Conservation (phyloP, 2,888 invertebrate genomes). For the Troglohyphantes excavatus region DNA sequence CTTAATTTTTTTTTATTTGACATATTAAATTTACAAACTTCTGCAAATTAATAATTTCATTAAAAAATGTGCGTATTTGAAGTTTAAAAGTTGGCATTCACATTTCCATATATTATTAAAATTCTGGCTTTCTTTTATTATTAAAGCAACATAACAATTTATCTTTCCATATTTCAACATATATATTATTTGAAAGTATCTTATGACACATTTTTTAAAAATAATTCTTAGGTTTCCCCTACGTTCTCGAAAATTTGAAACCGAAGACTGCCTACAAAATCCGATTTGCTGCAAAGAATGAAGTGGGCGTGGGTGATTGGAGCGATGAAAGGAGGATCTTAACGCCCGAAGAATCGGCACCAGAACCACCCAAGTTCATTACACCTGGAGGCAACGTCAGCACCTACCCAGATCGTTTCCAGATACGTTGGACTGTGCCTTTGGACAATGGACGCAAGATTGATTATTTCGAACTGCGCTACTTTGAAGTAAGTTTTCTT, state of each 20-base stretch:
- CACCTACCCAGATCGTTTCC: conserved; percentile 83
- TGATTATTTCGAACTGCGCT: conserved; percentile 90
- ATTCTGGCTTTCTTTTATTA: no score
- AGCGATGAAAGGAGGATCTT: conserved; percentile 86
- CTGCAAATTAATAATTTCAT: no score
- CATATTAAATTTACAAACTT: no score
- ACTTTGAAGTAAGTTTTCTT: conserved; percentile 92
- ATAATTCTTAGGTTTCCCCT: conserved; percentile 86
- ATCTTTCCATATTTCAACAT: no score
- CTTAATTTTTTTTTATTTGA: no score
- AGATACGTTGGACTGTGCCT: conserved; percentile 92
- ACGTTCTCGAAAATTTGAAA: conserved; percentile 90
- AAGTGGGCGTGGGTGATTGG: conserved; percentile 91
- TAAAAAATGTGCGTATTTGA: no score
- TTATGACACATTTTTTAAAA: no score
- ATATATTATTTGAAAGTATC: no score
- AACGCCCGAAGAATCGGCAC: conserved; percentile 90
- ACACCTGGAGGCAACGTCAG: conserved; percentile 80
- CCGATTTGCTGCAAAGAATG: conserved; percentile 92
- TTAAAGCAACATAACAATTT: no score
- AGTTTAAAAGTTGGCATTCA: no score
- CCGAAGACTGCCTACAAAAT: conserved; percentile 91
- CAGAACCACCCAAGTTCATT: conserved; percentile 88
- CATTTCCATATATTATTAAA: no score
- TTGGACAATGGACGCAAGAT: conserved; percentile 95